These are phyloP conservation scores for Drosophila neocordata DNA, from an alignment of 1,140 invertebrate species.

Conservation along the genomic window DNA sequence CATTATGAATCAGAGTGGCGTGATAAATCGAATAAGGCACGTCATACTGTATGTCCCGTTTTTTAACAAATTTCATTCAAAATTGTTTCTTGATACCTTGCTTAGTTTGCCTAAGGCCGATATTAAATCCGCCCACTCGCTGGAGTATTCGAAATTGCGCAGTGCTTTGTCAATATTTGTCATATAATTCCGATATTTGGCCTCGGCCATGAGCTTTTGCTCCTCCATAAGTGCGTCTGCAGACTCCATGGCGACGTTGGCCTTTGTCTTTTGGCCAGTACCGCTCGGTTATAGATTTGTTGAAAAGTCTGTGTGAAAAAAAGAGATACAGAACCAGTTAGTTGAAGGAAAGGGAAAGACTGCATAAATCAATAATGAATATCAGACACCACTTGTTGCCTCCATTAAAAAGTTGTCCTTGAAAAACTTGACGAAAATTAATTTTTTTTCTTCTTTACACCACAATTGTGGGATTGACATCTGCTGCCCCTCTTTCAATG, in stretches of 20 bases:
- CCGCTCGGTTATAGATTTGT: background rate
- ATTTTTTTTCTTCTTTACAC: background rate
- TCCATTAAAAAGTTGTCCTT: constrained; percentile 40
- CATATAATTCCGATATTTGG: constrained; percentile 91
- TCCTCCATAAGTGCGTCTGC: constrained; percentile 85
- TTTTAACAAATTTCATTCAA: too few relatives aligned
- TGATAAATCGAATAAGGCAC: background rate
- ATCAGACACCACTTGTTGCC: constrained; percentile 72
- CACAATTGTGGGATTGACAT: too few relatives aligned
- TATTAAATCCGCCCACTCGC: constrained; percentile 98
- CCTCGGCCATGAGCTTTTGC: constrained; percentile 89
- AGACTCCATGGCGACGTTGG: constrained; percentile 71
- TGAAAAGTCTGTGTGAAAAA: constrained; percentile 10
- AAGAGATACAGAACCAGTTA: too few relatives aligned
- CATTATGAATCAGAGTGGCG: constrained; percentile 25
- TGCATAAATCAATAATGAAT: constrained; percentile 57
- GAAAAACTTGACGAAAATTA: constrained; percentile 13
- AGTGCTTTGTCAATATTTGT: constrained; percentile 94
- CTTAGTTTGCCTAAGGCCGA: constrained; percentile 95
- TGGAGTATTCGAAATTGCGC: constrained; percentile 96
- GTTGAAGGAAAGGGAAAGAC: constrained; percentile 18
- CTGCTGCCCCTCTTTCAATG: background rate
- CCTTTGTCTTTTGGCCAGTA: constrained; percentile 22
- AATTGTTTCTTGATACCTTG: too few relatives aligned
- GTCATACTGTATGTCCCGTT: background rate